phyloP scores from a whole-genome alignment of 2,888 invertebrate genomes.

The Eupithecia subfuscata region DNA sequence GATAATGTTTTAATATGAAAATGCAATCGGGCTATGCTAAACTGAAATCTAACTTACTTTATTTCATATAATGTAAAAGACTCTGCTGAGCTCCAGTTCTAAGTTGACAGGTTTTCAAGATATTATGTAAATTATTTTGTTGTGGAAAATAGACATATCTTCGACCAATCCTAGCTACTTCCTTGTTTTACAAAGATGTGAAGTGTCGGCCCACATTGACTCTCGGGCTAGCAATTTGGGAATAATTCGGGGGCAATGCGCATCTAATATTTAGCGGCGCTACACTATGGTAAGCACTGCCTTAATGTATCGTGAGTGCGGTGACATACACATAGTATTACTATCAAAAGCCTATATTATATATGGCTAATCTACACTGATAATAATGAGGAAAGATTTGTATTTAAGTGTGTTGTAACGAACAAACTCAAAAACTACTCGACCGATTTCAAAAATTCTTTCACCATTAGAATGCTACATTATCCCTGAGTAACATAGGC shows the following conservation, averaged over 20 bases:
- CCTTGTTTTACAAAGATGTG: constrained; percentile 34
- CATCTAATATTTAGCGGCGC: constrained; percentile 53
- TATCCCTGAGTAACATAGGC: too few relatives aligned
- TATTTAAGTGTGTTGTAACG: too few relatives aligned
- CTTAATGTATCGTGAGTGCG: constrained; percentile 3
- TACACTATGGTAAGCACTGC: constrained; percentile 41
- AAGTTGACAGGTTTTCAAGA: constrained; percentile 14
- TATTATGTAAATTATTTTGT: too few relatives aligned
- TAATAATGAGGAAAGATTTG: not conserved
- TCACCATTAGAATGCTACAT: too few relatives aligned
- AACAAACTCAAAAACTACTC: too few relatives aligned
- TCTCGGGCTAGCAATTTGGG: constrained; percentile 46
- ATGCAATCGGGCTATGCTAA: not conserved
- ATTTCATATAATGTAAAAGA: not conserved
- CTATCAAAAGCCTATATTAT: not conserved
- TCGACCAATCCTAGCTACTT: constrained; percentile 20
- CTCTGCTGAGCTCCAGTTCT: too few relatives aligned
- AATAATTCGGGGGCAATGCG: constrained; percentile 49
- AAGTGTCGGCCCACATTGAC: constrained; percentile 35
- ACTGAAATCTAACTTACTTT: not conserved
- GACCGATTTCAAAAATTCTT: too few relatives aligned
- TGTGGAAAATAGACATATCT: too few relatives aligned
- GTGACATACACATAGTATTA: not conserved
- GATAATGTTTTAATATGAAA: not conserved
- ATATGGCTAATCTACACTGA: not conserved